Percentiles rank a stretch among this genome's conserved stretches.
phyloP scores from a whole-genome alignment of 2,797 vertebrate species.

The Acropternis orthonyx region DNA sequence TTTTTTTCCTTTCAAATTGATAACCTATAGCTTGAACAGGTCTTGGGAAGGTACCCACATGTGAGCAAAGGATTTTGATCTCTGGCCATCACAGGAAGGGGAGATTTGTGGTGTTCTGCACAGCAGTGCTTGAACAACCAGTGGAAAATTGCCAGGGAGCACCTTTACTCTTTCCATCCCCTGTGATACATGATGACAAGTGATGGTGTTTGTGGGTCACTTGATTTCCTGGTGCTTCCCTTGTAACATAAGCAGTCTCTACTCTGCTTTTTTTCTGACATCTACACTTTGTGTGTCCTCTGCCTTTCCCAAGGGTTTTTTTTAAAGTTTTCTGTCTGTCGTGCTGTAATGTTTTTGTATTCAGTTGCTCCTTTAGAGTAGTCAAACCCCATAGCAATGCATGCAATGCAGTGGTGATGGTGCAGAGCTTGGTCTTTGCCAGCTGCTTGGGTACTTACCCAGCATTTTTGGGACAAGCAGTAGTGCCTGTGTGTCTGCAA shows the following conservation, averaged over 20 bases:
- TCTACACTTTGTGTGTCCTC: neutral
- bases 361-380: neutral
- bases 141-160: neutral
- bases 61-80: neutral
- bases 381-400: rapidly evolving
- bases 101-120: neutral
- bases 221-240: neutral
- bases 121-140: neutral
- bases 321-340: neutral
- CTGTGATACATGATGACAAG: neutral
- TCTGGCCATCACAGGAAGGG: neutral
- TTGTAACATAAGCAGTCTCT: neutral
- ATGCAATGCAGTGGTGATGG: neutral
- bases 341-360: neutral
- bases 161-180: neutral
- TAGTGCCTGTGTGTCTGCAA: neutral
- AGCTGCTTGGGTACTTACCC: neutral
- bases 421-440: neutral
- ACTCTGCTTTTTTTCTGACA: neutral
- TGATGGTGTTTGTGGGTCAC: neutral
- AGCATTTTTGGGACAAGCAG: neutral
- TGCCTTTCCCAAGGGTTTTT: neutral
- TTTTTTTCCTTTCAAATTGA: neutral
- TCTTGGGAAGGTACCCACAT: neutral
- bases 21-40: neutral